Conservation (phyloP, 53 echinoderm and acorn worm genomes). For the Temnopleurus reevesii region DNA sequence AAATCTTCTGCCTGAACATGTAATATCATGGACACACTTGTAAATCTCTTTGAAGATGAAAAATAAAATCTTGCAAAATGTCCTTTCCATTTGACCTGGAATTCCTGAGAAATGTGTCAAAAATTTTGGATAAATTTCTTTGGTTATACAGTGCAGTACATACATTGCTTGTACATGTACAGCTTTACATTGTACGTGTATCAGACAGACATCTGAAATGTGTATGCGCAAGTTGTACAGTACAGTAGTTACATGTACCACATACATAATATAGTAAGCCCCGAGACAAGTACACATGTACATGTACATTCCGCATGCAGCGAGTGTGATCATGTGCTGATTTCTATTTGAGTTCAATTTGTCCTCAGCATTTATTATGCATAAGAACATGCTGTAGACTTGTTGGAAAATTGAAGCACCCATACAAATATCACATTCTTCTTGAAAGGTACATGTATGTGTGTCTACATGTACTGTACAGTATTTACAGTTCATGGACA, state of each 20-base stretch:
- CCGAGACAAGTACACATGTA: too few relatives aligned
- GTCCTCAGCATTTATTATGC: neutral
- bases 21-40: too few relatives aligned
- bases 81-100: neutral
- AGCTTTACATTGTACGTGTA: too few relatives aligned
- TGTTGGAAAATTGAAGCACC: neutral
- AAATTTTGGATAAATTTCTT: neutral
- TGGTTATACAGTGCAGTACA: neutral
- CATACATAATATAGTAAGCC: too few relatives aligned
- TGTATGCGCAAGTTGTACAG: too few relatives aligned
- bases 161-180: neutral
- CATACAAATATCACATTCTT: neutral
- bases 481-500: too few relatives aligned
- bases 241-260: too few relatives aligned
- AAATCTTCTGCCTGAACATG: too few relatives aligned
- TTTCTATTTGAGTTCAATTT: neutral
- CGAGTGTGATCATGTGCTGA: slow-evolving; percentile 23
- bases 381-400: too few relatives aligned
- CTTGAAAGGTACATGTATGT: neutral
- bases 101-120: neutral
- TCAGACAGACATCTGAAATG: neutral
- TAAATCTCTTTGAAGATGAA: neutral
- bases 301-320: too few relatives aligned
- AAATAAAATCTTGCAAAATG: neutral
- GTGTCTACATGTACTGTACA: neutral